A percentile compares a stretch with the other conserved stretches of the same genome.
phyloP scores from a whole-genome alignment of 2,888 invertebrate species.

The Dryocosmus kuriphilus region DNA sequence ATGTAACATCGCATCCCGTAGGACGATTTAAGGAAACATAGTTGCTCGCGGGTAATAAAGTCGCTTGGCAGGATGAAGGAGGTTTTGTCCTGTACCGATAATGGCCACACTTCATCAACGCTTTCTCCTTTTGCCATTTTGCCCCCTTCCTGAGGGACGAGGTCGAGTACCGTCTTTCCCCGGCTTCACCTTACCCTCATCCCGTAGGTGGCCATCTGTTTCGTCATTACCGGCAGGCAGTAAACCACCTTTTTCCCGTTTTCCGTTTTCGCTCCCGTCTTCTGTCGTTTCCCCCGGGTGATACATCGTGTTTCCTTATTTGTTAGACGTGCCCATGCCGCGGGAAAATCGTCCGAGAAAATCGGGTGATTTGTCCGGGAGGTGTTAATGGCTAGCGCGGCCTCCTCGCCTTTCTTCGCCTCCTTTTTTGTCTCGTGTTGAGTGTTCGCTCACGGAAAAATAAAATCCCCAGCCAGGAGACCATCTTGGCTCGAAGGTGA shows the following conservation, averaged over 20 bases:
- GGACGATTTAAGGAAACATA: conserved; percentile 65
- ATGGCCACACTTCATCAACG: conserved; percentile 76
- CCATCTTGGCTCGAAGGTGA: conserved; percentile 52
- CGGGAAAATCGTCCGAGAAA: conserved; percentile 76
- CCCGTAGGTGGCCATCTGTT: conserved; percentile 76
- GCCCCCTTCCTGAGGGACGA: conserved; percentile 70
- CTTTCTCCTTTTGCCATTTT: conserved; percentile 52
- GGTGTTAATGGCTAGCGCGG: conserved; percentile 72
- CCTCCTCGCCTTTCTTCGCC: conserved; percentile 8
- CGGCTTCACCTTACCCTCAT: conserved; percentile 55
- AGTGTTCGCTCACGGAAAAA: conserved; percentile 56
- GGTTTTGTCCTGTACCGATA: conserved; percentile 76
- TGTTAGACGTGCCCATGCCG: conserved; percentile 76
- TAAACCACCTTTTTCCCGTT: conserved; percentile 71
- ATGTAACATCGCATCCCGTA: conserved; percentile 53
- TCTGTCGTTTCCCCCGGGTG: conserved; percentile 75
- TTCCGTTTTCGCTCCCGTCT: conserved; percentile 47
- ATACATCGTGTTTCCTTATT: conserved; percentile 78
- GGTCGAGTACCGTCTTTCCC: conserved; percentile 43
- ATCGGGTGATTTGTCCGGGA: conserved; percentile 77
- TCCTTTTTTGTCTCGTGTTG: conserved; percentile 14
- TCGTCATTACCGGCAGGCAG: conserved; percentile 76
- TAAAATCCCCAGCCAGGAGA: conserved; percentile 54
- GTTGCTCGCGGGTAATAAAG: conserved; percentile 75
- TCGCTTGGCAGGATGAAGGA: conserved; percentile 70